Evolutionary conservation across 2,888 invertebrate genomes (phyloP), one percentile per base, ranked within the genome.

Genomic region (Perithous albicinctus): DNA sequence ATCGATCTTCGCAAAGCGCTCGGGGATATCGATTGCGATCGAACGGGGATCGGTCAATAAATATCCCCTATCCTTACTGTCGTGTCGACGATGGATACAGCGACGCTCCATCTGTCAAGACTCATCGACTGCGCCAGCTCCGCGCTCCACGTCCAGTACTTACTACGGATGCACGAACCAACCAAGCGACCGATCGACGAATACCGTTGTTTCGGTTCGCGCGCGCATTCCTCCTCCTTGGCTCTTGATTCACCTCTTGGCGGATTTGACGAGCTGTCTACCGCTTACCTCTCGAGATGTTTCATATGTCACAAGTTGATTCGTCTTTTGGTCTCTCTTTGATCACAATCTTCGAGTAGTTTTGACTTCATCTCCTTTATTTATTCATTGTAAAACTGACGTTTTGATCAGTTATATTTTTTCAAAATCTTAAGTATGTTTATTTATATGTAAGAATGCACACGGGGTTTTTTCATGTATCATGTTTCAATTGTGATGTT

Each of bases 21-120:
- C 56, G 32, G 32, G 29, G 23, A 56, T 69, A 79, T 77, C 81
- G 72, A 80, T 86, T 80, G 78, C 56, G 75, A 80, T 66, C 74
- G 80, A 70, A 29, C 69, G 69, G 51, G 51, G 63, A 78, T 61
- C 75, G 81, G 59, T 83, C 86, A 81, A 86, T 86, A 86, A 86
- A 86, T 86, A 85, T 84, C 73, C 79, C 54, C 81, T 85, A 86
- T 85, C 85, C 82, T 82, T 78, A 81, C 79, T 83, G 75, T 79
- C 82, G 82, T 84, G 85, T 78, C 73, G 59, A 59, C 72, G 78
- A 80, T 79, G 78, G 76, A 82, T 78, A 72, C 29, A 84, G 78
- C 78, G 82, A 74, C 80, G 78, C 54, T 83, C 80, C 81, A 84
- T 86, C 84, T 80, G 85, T 85, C 82, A 81, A 59, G 72, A 72